Evolutionary conservation across 1,140 invertebrate genomes (phyloP), one percentile per base, ranked within the genome.

Genomic region (Leptoteleia sp.): DNA sequence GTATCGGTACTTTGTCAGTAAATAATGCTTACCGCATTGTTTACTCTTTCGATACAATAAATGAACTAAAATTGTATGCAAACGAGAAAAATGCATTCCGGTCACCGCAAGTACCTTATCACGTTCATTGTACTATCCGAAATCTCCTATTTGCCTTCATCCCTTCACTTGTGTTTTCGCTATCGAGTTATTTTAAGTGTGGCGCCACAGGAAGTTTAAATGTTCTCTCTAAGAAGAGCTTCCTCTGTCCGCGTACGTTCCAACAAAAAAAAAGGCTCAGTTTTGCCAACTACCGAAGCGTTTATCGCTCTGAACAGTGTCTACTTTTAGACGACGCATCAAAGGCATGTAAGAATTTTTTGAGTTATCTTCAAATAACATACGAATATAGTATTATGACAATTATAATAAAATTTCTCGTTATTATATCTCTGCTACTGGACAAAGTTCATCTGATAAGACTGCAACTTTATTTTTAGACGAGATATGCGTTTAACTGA

Each of bases 151-250:
- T 64, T 52, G 55, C 29, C 8, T 35, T 8, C 33, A 47, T 31
- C 71, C 47, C 35, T 59, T 43, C 31, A 29, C 15, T 67, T 22
- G 35, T 76, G 55, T 65, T 76, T 67, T 43, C 52, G 5, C 29
- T 67, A 65, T 76, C 52, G 40, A 76, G 75, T 73, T 81, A 81
- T 81, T 81, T 81, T 73, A 59, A 72, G 70, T 59, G 50, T 62
- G 57, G 62, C 59, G 70, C 54, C 64, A 75, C 75, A 70, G 73
- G 75, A 81, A 81, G 79, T 78, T 78, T 68, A 54, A 48, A 61
- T 29, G 50, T 37, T 68, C 61, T 38, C 45, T 50, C 33, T 27
- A 54, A 59, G 62, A 55, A 45, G 67, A 61, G 57, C 59, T 71
- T 77, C 67, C 76, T 71, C 65, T 50, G 59, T 61, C 43, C 62